Percentiles rank a stretch among this genome's conserved stretches.
These are phyloP conservation scores for Ptilodon capucinus DNA, from an alignment of 2,888 invertebrate genomes.

Conservation along the genomic window DNA sequence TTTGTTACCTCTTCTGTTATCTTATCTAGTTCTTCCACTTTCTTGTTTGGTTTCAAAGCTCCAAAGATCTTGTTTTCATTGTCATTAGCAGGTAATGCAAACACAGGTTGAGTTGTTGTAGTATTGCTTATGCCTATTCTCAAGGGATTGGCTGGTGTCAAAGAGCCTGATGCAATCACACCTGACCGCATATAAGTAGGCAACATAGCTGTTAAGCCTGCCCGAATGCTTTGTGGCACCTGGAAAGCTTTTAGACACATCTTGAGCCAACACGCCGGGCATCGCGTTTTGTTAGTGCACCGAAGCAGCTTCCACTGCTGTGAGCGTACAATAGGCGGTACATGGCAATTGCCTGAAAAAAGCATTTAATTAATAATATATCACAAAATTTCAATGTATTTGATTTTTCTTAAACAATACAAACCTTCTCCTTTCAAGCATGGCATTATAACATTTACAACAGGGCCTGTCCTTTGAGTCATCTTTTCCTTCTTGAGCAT, in stretches of 20 bases:
- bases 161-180: constrained; percentile 46
- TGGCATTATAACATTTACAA: constrained; percentile 82
- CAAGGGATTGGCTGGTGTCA: constrained; percentile 61
- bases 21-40: constrained; percentile 63
- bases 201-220: constrained; percentile 86
- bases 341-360: constrained; percentile 85
- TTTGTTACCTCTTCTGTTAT: constrained; percentile 48
- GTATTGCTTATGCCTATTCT: constrained; percentile 49
- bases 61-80: constrained; percentile 67
- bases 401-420: no score
- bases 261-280: constrained; percentile 94
- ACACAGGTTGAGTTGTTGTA: constrained; percentile 49
- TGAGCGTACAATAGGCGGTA: constrained; percentile 87
- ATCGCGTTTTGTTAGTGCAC: constrained; percentile 88
- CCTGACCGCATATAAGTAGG: constrained; percentile 84
- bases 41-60: constrained; percentile 58
- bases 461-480: constrained; percentile 78
- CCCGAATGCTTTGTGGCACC: constrained; percentile 86
- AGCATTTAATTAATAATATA: constrained; percentile 1
- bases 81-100: constrained; percentile 53
- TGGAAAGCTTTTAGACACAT: constrained; percentile 91
- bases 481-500: constrained; percentile 87
- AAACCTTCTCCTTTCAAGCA: constrained; percentile 87
- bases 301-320: constrained; percentile 87
- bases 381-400: no score